phyloP scores from a whole-genome alignment of 2,797 vertebrate species.

The Naso thynnoides region DNA sequence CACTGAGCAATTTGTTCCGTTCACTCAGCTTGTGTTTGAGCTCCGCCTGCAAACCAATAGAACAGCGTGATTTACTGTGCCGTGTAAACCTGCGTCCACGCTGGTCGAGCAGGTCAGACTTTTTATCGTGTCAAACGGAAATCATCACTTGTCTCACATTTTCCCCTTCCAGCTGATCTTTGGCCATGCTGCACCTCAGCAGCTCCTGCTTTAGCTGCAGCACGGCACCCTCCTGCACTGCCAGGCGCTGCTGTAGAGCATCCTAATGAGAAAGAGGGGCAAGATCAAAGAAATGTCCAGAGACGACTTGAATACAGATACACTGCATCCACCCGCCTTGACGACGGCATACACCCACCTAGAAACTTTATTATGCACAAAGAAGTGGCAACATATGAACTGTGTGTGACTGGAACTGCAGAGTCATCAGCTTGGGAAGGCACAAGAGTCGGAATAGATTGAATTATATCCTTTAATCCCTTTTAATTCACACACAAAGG shows the following conservation, averaged over 20 bases:
- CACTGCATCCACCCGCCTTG: conserved; percentile 33
- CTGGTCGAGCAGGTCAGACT: conserved; percentile 45
- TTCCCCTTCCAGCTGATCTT: conserved; percentile 94
- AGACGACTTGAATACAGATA: conserved; percentile 55
- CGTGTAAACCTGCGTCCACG: conserved; percentile 12
- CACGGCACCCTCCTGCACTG: conserved; percentile 92
- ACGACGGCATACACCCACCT: conserved; percentile 4
- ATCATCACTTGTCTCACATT: conserved; percentile 88
- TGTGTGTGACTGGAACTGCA: conserved; percentile 8
- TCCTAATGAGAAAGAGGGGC: conserved; percentile 86
- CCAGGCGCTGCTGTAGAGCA: conserved; percentile 94
- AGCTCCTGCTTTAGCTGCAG: conserved; percentile 98
- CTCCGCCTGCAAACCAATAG: conserved; percentile 86
- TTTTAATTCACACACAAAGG: conserved; percentile 35
- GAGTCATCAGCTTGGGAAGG: conserved; percentile 5
- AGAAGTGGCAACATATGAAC: conserved; percentile 2
- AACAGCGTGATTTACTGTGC: conserved; percentile 13
- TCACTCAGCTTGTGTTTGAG: conserved; percentile 94
- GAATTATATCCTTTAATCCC: conserved; percentile 51
- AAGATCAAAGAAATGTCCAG: conserved; percentile 62
- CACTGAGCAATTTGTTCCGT: conserved; percentile 89
- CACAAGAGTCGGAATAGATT: conserved; percentile 10
- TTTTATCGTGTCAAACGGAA: conserved; percentile 50
- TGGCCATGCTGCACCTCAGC: conserved; percentile 94
- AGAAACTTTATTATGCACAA: conserved; percentile 3